Percentiles rank a stretch among this genome's conserved stretches.
Evolutionary conservation across 2,797 vertebrate species (phyloP).

Genomic region (Eleutherodactylus coqui): DNA sequence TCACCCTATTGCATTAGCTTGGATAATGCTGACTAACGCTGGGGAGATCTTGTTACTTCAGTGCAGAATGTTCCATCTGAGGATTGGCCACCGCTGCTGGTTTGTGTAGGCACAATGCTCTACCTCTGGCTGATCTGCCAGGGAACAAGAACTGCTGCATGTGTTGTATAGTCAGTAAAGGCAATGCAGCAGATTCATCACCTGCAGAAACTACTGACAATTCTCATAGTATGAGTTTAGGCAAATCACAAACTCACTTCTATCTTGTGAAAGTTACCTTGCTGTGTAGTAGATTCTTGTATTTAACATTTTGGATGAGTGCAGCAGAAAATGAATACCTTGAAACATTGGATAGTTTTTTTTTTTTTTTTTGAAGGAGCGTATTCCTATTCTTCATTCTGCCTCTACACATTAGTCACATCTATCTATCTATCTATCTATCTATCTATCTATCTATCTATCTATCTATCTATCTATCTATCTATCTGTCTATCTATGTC

Average conservation of each 20-base stretch:
- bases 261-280: too few relatives aligned
- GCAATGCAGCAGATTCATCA: neutral
- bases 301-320: too few relatives aligned
- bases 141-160: neutral
- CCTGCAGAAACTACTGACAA: neutral
- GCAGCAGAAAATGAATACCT: too few relatives aligned
- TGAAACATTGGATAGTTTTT: too few relatives aligned
- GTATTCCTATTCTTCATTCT: too few relatives aligned
- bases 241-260: too few relatives aligned
- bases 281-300: too few relatives aligned
- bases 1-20: neutral
- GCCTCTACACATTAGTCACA: neutral
- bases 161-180: neutral
- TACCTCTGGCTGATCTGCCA: neutral
- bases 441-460: slow-evolving; percentile 10
- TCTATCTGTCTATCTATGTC: neutral
- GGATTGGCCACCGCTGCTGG: neutral
- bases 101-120: neutral
- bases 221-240: too few relatives aligned
- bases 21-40: neutral
- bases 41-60: neutral
- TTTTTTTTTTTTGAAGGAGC: too few relatives aligned
- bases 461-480: neutral
- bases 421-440: slow-evolving; percentile 13
- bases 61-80: neutral